These are phyloP conservation scores for Rhodinocichla rosea DNA, from an alignment of 2,113 vertebrate genomes.

Conservation along the genomic window DNA sequence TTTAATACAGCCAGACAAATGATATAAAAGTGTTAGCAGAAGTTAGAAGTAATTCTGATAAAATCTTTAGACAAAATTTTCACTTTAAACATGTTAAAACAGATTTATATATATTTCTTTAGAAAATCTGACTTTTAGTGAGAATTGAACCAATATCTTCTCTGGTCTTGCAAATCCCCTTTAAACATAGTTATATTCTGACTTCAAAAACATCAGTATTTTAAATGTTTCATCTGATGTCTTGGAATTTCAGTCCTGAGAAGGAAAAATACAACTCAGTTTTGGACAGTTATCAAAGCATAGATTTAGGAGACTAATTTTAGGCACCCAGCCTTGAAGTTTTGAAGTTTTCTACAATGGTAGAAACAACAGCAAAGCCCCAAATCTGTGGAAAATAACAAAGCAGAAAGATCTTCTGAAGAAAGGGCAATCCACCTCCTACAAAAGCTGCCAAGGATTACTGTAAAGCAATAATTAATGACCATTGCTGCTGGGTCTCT, in stretches of 20 bases:
- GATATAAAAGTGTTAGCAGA: not conserved
- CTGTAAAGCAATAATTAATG: constrained; percentile 60
- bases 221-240: not conserved
- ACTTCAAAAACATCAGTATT: not conserved
- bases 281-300: not conserved
- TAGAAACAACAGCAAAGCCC: not conserved
- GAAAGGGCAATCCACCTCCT: constrained; percentile 7
- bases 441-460: constrained; percentile 45
- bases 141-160: not conserved
- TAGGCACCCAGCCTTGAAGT: not conserved
- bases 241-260: not conserved
- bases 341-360: not conserved
- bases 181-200: not conserved
- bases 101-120: not conserved
- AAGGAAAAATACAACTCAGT: not conserved
- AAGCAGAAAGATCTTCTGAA: constrained; percentile 22
- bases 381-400: constrained; percentile 25
- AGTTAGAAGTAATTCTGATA: not conserved
- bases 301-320: not conserved
- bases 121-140: not conserved
- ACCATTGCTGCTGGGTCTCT: constrained; percentile 55
- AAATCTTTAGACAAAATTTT: not conserved
- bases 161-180: not conserved
- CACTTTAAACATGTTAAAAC: not conserved
- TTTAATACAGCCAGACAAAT: not conserved